These are phyloP conservation scores for Anabas testudineus DNA, from an alignment of 2,797 vertebrate species.

Conservation along the genomic window DNA sequence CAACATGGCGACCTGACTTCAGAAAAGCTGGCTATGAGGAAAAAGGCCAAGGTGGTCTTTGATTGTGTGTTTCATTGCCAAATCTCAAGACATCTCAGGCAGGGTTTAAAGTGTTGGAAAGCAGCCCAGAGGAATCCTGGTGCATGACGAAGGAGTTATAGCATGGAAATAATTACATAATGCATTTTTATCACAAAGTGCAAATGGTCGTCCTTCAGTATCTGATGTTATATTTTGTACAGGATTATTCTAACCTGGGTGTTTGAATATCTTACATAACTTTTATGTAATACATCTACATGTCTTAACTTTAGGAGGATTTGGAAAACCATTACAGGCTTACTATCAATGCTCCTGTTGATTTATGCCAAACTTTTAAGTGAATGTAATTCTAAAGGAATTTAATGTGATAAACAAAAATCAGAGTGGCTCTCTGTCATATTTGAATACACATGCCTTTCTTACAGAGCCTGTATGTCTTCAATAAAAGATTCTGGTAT, in stretches of 20 bases:
- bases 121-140: conserved; percentile 56
- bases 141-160: conserved; percentile 47
- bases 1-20: conserved; percentile 58
- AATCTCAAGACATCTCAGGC: conserved; percentile 81
- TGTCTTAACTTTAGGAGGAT: conserved; percentile 53
- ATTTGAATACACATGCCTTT: conserved; percentile 61
- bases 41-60: conserved; percentile 50
- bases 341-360: conserved; percentile 39
- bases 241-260: conserved; percentile 56
- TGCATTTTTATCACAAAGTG: conserved; percentile 53
- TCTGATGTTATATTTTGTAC: conserved; percentile 62
- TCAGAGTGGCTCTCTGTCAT: conserved; percentile 41
- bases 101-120: conserved; percentile 57
- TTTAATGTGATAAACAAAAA: conserved; percentile 52
- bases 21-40: conserved; percentile 46
- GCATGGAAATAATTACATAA: conserved; percentile 53
- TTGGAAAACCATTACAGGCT: conserved; percentile 35
- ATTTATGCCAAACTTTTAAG: conserved; percentile 31
- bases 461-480: conserved; percentile 74
- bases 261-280: conserved; percentile 60
- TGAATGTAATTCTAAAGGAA: conserved; percentile 57
- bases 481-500: conserved; percentile 72
- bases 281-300: conserved; percentile 52
- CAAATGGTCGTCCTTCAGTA: conserved; percentile 48
- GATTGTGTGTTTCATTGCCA: conserved; percentile 66